A percentile compares a stretch with the other conserved stretches of the same genome.
Evolutionary conservation across 1,140 invertebrate genomes (phyloP).

Genomic region (Carcinoscorpius rotundicauda): DNA sequence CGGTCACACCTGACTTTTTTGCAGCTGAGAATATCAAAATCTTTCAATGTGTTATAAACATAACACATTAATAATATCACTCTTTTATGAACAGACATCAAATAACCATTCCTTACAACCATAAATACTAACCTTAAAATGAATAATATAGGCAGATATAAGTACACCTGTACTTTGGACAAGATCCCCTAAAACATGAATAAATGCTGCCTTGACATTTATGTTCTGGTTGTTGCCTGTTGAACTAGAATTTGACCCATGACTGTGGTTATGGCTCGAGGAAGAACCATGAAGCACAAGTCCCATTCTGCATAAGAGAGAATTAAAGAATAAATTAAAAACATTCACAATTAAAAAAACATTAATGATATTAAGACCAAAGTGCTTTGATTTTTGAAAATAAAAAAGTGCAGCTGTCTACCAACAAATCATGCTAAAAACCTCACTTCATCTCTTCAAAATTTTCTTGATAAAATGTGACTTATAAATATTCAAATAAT

Average conservation of each 20-base stretch:
- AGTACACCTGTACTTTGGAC: constrained; percentile 92
- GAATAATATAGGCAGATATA: constrained; percentile 82
- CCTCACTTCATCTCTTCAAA: too few relatives aligned
- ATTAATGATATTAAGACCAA: too few relatives aligned
- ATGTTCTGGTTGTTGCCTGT: constrained; percentile 27
- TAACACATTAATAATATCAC: too few relatives aligned
- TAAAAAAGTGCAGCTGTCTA: too few relatives aligned
- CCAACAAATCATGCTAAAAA: too few relatives aligned
- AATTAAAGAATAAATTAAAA: background rate
- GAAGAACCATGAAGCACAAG: constrained; percentile 53
- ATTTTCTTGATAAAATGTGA: too few relatives aligned
- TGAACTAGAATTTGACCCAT: constrained; percentile 21
- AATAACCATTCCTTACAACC: constrained; percentile 39
- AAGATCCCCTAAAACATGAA: constrained; percentile 93
- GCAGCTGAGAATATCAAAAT: too few relatives aligned
- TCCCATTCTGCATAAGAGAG: constrained; percentile 48
- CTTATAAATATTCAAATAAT: too few relatives aligned
- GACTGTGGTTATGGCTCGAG: constrained; percentile 30
- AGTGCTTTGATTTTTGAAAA: too few relatives aligned
- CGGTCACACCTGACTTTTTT: too few relatives aligned
- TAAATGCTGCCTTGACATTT: constrained; percentile 66
- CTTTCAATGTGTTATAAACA: too few relatives aligned
- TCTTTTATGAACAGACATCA: background rate
- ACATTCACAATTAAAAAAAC: background rate
- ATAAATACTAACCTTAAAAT: constrained; percentile 30